phyloP scores from a whole-genome alignment of 2,113 vertebrate species.

The Myxocyprinus asiaticus region DNA sequence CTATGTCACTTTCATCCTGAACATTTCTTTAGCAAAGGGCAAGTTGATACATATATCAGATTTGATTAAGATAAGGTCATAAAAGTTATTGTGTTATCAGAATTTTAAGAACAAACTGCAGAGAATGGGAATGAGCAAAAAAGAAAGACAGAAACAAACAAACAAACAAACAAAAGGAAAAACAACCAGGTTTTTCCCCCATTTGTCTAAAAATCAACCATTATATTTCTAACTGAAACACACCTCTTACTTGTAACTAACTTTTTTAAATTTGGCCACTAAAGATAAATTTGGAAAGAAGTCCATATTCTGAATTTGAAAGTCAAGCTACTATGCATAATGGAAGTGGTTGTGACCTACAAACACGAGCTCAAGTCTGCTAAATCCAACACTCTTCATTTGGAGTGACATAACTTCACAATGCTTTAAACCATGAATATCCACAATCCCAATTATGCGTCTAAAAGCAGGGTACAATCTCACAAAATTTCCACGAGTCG shows the following conservation, averaged over 20 bases:
- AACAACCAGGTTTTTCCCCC: too few relatives aligned
- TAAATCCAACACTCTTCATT: slow-evolving; percentile 17
- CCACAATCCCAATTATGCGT: slow-evolving; percentile 40
- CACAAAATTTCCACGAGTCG: slow-evolving; percentile 37
- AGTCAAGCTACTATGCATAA: neutral
- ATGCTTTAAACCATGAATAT: slow-evolving; percentile 38
- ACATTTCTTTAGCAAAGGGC: slow-evolving; percentile 46
- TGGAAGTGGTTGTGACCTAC: neutral
- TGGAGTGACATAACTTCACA: neutral
- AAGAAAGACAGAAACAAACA: too few relatives aligned
- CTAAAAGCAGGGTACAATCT: slow-evolving; percentile 48
- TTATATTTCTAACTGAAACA: too few relatives aligned
- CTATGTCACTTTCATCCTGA: slow-evolving; percentile 67
- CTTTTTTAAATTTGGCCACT: neutral
- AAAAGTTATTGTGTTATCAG: neutral
- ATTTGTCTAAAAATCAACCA: too few relatives aligned
- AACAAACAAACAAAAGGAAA: too few relatives aligned
- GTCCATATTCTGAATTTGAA: neutral
- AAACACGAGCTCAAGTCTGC: neutral
- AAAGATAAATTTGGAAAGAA: neutral
- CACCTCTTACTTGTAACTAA: too few relatives aligned
- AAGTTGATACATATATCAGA: slow-evolving; percentile 16
- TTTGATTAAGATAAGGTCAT: slow-evolving; percentile 15
- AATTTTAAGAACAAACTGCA: neutral
- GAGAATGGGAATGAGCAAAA: neutral